Evolutionary conservation across 2,113 vertebrate species (phyloP).

Genomic region (Cephalopholis sonnerati): DNA sequence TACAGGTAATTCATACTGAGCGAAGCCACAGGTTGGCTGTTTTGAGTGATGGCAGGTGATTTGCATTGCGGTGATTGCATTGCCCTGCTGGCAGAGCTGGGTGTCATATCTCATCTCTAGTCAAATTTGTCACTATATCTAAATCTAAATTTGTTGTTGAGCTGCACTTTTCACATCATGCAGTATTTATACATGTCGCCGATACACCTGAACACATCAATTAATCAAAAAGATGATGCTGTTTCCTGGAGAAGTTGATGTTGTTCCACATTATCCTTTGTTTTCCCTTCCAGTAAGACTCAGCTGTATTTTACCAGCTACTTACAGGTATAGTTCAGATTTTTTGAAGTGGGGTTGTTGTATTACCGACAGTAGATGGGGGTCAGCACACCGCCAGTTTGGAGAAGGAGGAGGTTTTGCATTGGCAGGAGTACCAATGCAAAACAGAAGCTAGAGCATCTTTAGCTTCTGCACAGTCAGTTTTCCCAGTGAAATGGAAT

Average conservation of each 20-base stretch:
- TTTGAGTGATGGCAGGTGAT: constrained; percentile 65
- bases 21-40: constrained; percentile 54
- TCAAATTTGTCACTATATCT: constrained; percentile 54
- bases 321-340: too few relatives aligned
- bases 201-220: constrained; percentile 12
- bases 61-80: constrained; percentile 66
- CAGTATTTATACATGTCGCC: constrained; percentile 2
- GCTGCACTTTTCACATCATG: background rate
- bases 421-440: too few relatives aligned
- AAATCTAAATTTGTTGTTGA: constrained; percentile 38
- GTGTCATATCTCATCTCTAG: constrained; percentile 59
- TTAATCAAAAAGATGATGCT: constrained; percentile 33
- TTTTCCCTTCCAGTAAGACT: constrained; percentile 1
- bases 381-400: too few relatives aligned
- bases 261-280: constrained; percentile 5
- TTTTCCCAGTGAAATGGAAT: too few relatives aligned
- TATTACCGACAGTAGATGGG: too few relatives aligned
- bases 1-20: constrained; percentile 42
- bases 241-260: background rate
- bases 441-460: too few relatives aligned
- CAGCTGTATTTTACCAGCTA: background rate
- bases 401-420: too few relatives aligned
- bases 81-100: constrained; percentile 43
- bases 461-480: too few relatives aligned
- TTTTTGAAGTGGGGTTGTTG: too few relatives aligned